Base-by-base conservation (phyloP, 2,888 invertebrate genomes). In the Melanostoma scalare region DNA sequence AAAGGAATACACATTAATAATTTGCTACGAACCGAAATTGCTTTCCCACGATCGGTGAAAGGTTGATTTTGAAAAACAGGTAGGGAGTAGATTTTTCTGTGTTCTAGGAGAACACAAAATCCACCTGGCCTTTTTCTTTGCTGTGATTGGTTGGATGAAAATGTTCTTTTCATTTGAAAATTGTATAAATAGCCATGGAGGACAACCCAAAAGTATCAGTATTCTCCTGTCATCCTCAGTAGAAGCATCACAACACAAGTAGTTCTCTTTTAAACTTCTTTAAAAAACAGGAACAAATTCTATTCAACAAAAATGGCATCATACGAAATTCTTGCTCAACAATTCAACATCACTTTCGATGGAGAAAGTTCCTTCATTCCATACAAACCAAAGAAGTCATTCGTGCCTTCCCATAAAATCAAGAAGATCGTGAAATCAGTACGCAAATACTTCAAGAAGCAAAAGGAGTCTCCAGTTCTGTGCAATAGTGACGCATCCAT, bases 111-210 rank as follows among this genome's bases (percentile, higher is more conserved):
- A 53, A 42, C 44, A 4, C 2, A 80, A 78, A 78, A 69, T 82
- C n/a, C 88, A 89, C 89, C 89, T 89, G 89, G 88, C 65, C 35
- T 36, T 69, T 77, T 77, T 65, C 36, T 42, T 48, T 2, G 36
- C 44, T 79, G 58, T 87, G 87, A 89, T 89, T 89, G 90, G 90
- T 63, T 48, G 73, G 5, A 4, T 40, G 36, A 42, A 44, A 48
- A 33, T 56, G 50, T 52, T 35, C 33, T 10, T 40, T 0, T 20
- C 0, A 3, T 20, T 9, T 2, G 36, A 61, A 46, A 76, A 36
- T 35, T 5, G 85, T 89, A 89, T 89, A 90, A 88, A 89, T 86
- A 86, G 61, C 44, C 63, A 71, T 8, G 46, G 58, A 55, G 31
- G 31, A 35, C 9, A 4, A 33, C 6, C 10, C 63, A 60, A 81